These are phyloP conservation scores for Dyspetes luteomarginatus DNA, from an alignment of 2,888 invertebrate genomes.

Conservation along the genomic window DNA sequence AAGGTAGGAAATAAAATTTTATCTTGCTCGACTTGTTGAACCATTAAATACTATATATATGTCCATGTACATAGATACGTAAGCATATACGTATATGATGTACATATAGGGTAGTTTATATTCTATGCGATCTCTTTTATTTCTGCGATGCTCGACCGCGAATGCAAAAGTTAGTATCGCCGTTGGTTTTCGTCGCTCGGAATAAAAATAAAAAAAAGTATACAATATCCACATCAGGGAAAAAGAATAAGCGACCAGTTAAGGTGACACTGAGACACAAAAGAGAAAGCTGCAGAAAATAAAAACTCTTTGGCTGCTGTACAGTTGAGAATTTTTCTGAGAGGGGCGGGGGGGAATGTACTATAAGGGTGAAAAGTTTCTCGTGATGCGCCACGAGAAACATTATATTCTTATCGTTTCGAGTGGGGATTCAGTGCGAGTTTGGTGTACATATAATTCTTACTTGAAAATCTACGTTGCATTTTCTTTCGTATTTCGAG, in stretches of 20 bases:
- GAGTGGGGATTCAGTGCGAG: constrained; percentile 40
- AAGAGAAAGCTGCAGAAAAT: constrained; percentile 25
- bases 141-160: constrained; percentile 20
- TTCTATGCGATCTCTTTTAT: constrained; percentile 23
- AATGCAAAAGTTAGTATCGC: constrained; percentile 57
- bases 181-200: constrained; percentile 18
- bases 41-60: constrained; percentile 1
- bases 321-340: constrained; percentile 56
- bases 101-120: constrained; percentile 16
- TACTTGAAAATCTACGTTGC: constrained; percentile 42
- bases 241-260: constrained; percentile 43
- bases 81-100: background rate
- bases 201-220: constrained; percentile 25
- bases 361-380: constrained; percentile 65
- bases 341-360: constrained; percentile 17
- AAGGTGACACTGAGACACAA: constrained; percentile 39
- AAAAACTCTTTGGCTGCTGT: constrained; percentile 47
- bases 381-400: constrained; percentile 59
- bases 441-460: background rate
- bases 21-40: constrained; percentile 47
- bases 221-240: constrained; percentile 28
- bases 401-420: constrained; percentile 76
- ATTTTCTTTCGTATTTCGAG: constrained; percentile 48
- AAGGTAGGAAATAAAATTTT: constrained; percentile 46
- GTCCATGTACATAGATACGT: background rate